Conservation (phyloP, 2,113 vertebrate species). For the Puffinus mauretanicus region DNA sequence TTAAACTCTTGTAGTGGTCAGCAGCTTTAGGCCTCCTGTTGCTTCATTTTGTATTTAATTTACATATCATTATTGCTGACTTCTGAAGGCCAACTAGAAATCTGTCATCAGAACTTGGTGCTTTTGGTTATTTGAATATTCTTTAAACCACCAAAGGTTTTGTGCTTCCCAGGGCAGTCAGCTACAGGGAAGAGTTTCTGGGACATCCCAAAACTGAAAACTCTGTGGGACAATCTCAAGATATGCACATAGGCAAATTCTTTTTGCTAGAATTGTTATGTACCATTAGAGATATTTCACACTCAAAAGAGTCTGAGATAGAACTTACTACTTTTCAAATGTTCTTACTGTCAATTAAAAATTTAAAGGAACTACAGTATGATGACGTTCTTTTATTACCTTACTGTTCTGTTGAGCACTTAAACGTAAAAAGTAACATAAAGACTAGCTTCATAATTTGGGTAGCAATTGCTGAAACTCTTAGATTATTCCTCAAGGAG, state of each 20-base stretch:
- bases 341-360: not conserved
- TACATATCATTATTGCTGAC: not conserved
- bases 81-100: not conserved
- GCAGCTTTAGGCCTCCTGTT: not conserved
- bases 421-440: not conserved
- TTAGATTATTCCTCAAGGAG: not conserved
- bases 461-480: not conserved
- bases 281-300: not conserved
- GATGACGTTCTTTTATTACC: not conserved
- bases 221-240: not conserved
- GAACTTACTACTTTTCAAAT: not conserved
- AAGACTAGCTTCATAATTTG: not conserved
- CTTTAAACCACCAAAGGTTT: slow-evolving; percentile 26
- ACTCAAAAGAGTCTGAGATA: not conserved
- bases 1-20: not conserved
- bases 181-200: not conserved
- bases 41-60: slow-evolving; percentile 9
- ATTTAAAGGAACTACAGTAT: not conserved
- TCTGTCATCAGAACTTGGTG: not conserved
- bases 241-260: not conserved
- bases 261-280: not conserved
- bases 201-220: not conserved
- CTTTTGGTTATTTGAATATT: not conserved
- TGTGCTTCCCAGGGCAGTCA: not conserved
- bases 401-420: not conserved